phyloP scores from a whole-genome alignment of 37 sponge, comb jelly and placozoan species.

The Theonella swinhoei region DNA sequence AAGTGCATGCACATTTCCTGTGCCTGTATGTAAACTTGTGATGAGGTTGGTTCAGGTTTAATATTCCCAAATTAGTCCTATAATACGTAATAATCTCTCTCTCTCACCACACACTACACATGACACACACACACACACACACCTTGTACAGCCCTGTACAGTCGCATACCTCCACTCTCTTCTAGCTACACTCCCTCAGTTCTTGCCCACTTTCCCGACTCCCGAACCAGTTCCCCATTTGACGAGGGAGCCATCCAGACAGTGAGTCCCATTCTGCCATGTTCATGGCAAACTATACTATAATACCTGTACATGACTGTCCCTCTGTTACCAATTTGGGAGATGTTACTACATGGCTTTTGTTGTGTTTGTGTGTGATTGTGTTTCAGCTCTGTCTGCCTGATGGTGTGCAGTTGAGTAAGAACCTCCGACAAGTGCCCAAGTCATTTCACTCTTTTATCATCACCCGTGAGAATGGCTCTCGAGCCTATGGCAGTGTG shows the following conservation, averaged over 20 bases:
- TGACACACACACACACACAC: not conserved
- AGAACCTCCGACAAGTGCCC: slow-evolving; percentile 21
- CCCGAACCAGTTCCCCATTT: slow-evolving; percentile 22
- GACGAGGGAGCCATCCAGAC: slow-evolving; percentile 71
- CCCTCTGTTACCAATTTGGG: too few species aligned
- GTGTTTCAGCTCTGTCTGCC: slow-evolving; percentile 78
- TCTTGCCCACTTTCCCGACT: slow-evolving; percentile 61
- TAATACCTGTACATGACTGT: too few species aligned
- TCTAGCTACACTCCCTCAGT: slow-evolving; percentile 38
- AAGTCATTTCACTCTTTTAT: slow-evolving; percentile 79
- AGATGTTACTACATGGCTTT: too few species aligned
- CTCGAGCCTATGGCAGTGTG: slow-evolving; percentile 63
- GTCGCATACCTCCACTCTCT: slow-evolving; percentile 36
- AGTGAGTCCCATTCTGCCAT: slow-evolving; percentile 21
- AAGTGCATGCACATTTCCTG: too few species aligned
- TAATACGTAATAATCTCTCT: too few species aligned
- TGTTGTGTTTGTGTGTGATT: not conserved
- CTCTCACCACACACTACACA: slow-evolving; percentile 9
- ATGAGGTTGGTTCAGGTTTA: too few species aligned
- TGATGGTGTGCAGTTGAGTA: slow-evolving; percentile 62
- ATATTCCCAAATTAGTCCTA: too few species aligned
- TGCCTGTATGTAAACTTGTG: too few species aligned
- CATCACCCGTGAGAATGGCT: slow-evolving; percentile 89
- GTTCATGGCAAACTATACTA: too few species aligned
- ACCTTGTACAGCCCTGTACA: not conserved